Percentiles rank a stretch among this genome's conserved stretches.
These are phyloP conservation scores for Agrotis segetum DNA, from an alignment of 2,888 invertebrate species.

Conservation along the genomic window DNA sequence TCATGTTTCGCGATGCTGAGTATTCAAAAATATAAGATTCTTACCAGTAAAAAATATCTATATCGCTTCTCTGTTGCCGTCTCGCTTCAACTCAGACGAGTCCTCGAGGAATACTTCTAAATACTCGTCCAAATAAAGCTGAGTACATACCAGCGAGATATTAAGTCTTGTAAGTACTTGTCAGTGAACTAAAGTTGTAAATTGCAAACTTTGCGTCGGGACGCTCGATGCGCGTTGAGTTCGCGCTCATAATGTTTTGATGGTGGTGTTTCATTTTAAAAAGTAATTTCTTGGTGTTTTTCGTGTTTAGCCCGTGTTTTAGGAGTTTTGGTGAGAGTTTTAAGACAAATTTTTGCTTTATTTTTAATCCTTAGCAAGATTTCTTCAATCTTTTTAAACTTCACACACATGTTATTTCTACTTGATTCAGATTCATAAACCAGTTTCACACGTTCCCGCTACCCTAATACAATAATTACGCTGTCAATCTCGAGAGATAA, in stretches of 20 bases:
- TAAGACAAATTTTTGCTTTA: background rate
- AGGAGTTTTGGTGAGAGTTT: slow-evolving; percentile 17
- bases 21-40: no score
- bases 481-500: slow-evolving; percentile 50
- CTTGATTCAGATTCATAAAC: slow-evolving; percentile 8
- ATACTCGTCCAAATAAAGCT: slow-evolving; percentile 73
- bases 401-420: background rate
- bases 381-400: background rate
- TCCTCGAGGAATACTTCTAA: slow-evolving; percentile 67
- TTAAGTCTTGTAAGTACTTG: slow-evolving; percentile 69
- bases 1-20: no score
- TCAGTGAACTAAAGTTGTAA: slow-evolving; percentile 69
- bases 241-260: slow-evolving; percentile 64
- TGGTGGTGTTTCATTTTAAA: slow-evolving; percentile 61
- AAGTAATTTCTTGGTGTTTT: slow-evolving; percentile 51
- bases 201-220: slow-evolving; percentile 67
- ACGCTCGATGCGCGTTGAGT: slow-evolving; percentile 61
- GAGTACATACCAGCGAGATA: slow-evolving; percentile 69
- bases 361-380: slow-evolving; percentile 3
- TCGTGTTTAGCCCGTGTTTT: slow-evolving; percentile 37
- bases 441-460: slow-evolving; percentile 1
- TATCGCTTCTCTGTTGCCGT: background rate
- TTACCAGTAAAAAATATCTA: background rate
- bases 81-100: slow-evolving; percentile 34
- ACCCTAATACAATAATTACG: slow-evolving; percentile 52